Percentiles rank a stretch among this genome's conserved stretches.
These are phyloP conservation scores for Nebria ingens DNA, from an alignment of 1,140 invertebrate genomes.

Conservation along the genomic window DNA sequence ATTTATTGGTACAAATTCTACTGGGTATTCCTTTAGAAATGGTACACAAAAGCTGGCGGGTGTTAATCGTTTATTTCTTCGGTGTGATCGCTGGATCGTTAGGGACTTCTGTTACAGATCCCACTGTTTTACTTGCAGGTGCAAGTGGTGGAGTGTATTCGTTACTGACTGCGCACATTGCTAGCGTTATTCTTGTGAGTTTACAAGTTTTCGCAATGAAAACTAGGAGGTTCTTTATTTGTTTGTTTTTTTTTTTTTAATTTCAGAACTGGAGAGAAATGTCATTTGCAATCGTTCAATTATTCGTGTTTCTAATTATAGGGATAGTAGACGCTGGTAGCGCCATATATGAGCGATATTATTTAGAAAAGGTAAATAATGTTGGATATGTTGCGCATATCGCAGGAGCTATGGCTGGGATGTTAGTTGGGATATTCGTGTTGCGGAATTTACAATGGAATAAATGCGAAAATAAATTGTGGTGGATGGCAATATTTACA, in stretches of 20 bases:
- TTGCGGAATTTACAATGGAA: constrained; percentile 75
- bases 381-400: constrained; percentile 80
- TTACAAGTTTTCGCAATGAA: neutral
- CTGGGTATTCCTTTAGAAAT: constrained; percentile 89
- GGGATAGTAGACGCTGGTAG: constrained; percentile 63
- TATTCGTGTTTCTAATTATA: constrained; percentile 63
- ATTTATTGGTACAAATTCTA: constrained; percentile 83
- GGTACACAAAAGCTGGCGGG: constrained; percentile 90
- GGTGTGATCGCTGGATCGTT: constrained; percentile 80
- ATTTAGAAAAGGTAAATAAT: constrained; percentile 47
- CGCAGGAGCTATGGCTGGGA: constrained; percentile 62
- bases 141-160: constrained; percentile 96
- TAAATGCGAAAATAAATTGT: constrained; percentile 69
- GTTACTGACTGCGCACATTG: constrained; percentile 87
- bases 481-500: constrained; percentile 70
- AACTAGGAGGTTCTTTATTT: no score
- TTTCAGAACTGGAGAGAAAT: constrained; percentile 79
- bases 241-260: constrained; percentile 19
- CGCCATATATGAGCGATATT: constrained; percentile 64
- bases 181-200: constrained; percentile 82
- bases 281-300: constrained; percentile 69
- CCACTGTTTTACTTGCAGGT: constrained; percentile 76
- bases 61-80: constrained; percentile 66
- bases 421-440: constrained; percentile 81
- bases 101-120: constrained; percentile 83